Evolutionary conservation across 2,113 vertebrate genomes (phyloP), one percentile per base, ranked within the genome.

Genomic region (Chlorocebus sabaeus): DNA sequence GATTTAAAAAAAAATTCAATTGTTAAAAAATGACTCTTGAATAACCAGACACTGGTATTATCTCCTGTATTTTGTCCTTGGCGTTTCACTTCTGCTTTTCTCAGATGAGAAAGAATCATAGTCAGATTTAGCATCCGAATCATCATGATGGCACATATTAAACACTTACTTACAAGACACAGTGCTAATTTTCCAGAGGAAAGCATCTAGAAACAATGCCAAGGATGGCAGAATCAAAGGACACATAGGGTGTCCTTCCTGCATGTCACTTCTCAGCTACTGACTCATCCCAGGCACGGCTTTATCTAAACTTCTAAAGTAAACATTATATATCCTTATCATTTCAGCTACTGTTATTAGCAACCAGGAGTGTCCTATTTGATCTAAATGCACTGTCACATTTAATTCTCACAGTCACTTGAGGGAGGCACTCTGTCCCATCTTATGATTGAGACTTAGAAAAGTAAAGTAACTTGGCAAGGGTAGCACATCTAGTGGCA

Each of bases 101-200:
- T 72, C 72, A 89, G 12, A 72, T 30, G 7, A 16, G 55, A 23
- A 45, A 30, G 32, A 50, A n/a, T 23, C 81, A 17, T 3, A 10
- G 72, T 18, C n/a, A 76, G 61, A 78, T 13, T 22, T 6, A 48
- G 64, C 6, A 68, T 32, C 45, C 35, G 61, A 75, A 75, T 2
- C 30, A 75, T 18, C 25, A 40, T 1, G 1, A 30, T 5, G 1
- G 16, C 30, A 0, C 6, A 16, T 20, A 35, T 0, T 8, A 11
- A 59, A 50, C 18, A 75, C 75, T 79, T 67, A 38, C 5, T 59
- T 48, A 20, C 8, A 6, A 82, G 20, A 23, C 4, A 48, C 7
- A 12, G 38, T 5, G 22, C 45, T 78, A 11, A 75, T 52, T 30
- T 52, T n/a, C 50, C 38, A 70, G 2, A 2, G 57, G 6, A 82